These are phyloP conservation scores for Physella acuta DNA, from an alignment of 1,140 invertebrate genomes.

Conservation along the genomic window DNA sequence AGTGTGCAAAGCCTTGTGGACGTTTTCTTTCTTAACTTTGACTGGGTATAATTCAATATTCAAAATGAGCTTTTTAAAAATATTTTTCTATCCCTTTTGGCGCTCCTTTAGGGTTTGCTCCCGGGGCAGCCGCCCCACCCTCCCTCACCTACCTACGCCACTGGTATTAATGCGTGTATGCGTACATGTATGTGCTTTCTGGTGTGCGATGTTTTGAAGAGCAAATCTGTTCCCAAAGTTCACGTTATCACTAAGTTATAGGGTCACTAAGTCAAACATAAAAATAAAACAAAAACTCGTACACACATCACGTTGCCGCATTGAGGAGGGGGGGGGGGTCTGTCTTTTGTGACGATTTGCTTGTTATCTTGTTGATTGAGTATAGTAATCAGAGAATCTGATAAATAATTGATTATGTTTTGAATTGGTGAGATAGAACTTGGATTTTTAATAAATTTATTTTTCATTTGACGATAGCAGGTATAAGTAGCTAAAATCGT, in stretches of 20 bases:
- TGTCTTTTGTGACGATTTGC: not conserved
- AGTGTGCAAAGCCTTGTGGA: not conserved
- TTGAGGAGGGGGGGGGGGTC: no score
- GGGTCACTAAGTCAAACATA: not conserved
- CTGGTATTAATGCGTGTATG: not conserved
- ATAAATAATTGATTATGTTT: no score
- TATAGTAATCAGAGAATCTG: no score
- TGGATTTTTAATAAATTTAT: no score
- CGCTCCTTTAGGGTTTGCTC: not conserved
- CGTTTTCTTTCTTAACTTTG: not conserved
- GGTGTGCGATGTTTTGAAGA: not conserved
- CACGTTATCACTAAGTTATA: not conserved
- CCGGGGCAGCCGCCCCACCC: no score
- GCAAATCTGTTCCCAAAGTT: not conserved
- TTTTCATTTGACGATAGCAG: no score
- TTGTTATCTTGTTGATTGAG: no score
- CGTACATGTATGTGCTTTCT: not conserved
- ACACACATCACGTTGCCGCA: not conserved
- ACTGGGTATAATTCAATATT: not conserved
- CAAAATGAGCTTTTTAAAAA: not conserved
- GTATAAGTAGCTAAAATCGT: no score
- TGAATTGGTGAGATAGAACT: no score
- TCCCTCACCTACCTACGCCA: not conserved
- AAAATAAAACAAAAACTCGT: not conserved
- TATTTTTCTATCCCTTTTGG: no score